Evolutionary conservation across 2,797 vertebrate genomes (phyloP).

Genomic region (Spheniscus humboldti): DNA sequence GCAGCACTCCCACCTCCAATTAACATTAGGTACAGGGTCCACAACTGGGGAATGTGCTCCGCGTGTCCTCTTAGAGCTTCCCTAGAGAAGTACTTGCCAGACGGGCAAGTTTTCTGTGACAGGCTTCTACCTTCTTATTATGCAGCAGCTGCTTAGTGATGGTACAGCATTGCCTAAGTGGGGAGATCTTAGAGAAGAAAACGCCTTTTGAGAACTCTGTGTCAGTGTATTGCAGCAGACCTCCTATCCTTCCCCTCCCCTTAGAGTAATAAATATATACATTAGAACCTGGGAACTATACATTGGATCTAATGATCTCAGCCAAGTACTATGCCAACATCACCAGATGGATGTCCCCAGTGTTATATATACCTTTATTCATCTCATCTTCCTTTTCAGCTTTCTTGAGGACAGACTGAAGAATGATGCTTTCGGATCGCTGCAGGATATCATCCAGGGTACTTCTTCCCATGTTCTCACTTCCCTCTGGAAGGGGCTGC

Average conservation of each 20-base stretch:
- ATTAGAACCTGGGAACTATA: neutral
- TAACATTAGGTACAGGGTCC: neutral
- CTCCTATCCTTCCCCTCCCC: neutral
- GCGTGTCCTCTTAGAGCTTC: neutral
- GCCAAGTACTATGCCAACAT: neutral
- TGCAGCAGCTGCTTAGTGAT: neutral
- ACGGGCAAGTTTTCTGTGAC: neutral
- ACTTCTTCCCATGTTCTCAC: constrained; percentile 60
- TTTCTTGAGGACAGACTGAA: constrained; percentile 79
- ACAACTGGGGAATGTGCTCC: neutral
- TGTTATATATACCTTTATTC: constrained; percentile 58
- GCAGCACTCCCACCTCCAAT: neutral
- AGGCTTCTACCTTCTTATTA: neutral
- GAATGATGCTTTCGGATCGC: constrained; percentile 76
- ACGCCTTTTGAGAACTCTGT: neutral
- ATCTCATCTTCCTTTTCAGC: constrained; percentile 74
- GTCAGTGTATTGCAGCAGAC: neutral
- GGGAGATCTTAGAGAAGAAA: neutral
- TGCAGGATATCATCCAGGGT: constrained; percentile 77
- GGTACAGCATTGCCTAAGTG: neutral
- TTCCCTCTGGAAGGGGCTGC: constrained; percentile 73
- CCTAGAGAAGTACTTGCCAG: neutral
- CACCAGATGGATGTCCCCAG: neutral
- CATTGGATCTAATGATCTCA: neutral
- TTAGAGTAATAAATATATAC: neutral